Evolutionary conservation across 2,113 vertebrate genomes (phyloP).

Genomic region (Petromus typicus): DNA sequence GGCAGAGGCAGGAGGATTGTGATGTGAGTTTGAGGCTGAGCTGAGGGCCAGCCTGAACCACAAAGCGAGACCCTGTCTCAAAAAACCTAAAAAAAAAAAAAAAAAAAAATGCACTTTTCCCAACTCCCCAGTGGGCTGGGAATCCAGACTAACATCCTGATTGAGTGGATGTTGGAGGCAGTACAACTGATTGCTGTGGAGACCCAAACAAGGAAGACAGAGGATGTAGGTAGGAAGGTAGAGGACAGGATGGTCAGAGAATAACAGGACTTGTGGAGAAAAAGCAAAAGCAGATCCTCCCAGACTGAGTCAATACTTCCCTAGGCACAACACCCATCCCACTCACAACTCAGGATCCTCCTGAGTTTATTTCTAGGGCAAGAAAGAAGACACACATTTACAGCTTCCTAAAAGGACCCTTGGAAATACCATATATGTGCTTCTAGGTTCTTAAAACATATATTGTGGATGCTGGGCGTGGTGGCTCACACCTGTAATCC

Average conservation of each 20-base stretch:
- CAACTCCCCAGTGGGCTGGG: background rate
- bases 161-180: background rate
- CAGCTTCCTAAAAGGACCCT: background rate
- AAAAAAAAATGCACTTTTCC: background rate
- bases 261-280: background rate
- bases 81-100: no score
- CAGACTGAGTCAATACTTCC: background rate
- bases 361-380: background rate
- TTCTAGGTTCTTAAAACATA: conserved; percentile 24
- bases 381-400: conserved; percentile 18
- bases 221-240: background rate
- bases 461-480: no score
- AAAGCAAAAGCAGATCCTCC: background rate
- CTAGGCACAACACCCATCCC: background rate
- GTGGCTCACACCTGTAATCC: no score
- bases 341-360: background rate
- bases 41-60: no score
- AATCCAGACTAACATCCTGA: background rate
- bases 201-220: background rate
- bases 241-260: background rate
- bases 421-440: background rate
- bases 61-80: no score
- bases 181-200: background rate
- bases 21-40: no score
- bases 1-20: no score